Percentiles rank a stretch among this genome's conserved stretches.
phyloP scores from a whole-genome alignment of 2,888 invertebrate genomes.

The Leptopterna dolabrata region DNA sequence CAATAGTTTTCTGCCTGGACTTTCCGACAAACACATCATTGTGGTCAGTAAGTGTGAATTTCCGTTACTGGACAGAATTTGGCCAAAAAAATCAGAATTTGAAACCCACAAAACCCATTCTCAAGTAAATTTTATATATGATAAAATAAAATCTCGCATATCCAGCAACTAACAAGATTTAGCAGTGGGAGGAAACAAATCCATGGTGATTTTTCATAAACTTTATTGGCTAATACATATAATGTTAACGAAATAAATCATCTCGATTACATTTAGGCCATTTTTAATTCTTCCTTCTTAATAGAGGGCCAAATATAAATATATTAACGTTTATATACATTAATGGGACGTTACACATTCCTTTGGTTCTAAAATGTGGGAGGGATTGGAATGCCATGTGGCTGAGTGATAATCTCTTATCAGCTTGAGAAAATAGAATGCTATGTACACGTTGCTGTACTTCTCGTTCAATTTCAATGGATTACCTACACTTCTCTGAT shows the following conservation, averaged over 20 bases:
- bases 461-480: background rate
- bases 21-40: too few species aligned
- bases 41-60: too few species aligned
- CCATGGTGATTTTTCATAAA: conserved; percentile 35
- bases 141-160: too few species aligned
- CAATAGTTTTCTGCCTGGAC: too few species aligned
- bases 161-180: too few species aligned
- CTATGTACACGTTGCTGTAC: conserved; percentile 18
- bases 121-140: too few species aligned
- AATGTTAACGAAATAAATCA: conserved; percentile 54
- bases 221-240: conserved; percentile 53
- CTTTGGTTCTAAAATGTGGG: conserved; percentile 52
- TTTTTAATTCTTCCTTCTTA: conserved; percentile 37
- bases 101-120: too few species aligned
- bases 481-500: background rate
- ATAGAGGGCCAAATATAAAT: conserved; percentile 52
- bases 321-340: conserved; percentile 54
- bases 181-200: background rate
- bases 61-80: too few species aligned
- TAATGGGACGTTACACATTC: conserved; percentile 52
- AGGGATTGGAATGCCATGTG: conserved; percentile 49
- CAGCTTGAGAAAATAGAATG: conserved; percentile 30
- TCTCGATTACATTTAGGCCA: conserved; percentile 55
- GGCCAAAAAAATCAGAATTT: too few species aligned
- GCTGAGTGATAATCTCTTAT: conserved; percentile 47